Base-by-base conservation (phyloP, 2,113 vertebrate genomes). In the Oreotrochilus melanogaster region DNA sequence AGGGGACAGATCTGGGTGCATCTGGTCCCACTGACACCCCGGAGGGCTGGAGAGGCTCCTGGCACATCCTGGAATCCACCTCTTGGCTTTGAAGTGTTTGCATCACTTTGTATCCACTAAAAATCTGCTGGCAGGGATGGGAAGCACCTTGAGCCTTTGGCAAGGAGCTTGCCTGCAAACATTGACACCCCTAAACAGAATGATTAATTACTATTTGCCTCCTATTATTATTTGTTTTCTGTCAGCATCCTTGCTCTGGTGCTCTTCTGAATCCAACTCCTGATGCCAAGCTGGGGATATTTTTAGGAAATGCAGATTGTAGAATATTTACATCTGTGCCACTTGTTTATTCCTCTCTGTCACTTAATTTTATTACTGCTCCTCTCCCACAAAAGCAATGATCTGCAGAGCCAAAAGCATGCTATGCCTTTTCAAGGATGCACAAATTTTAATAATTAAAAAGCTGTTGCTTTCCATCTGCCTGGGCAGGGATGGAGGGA, bases 261-360 rank as follows among this genome's bases (percentile, higher is more conserved):
- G 65, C 75, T 86, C 82, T 65, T 78, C 54, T n/a, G 72, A 80
- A 76, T 89, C 72, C 61, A 78, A 37, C 42, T 66, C 88, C 78
- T 67, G 78, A 75, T 95, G 93, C 92, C 88, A 75, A 92, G 76
- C 66, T 11, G 8, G 94, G 47, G 90, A 93, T 95, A 95, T 96
- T 96, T 96, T 96, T 92, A 45, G 95, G 96, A 91, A 95, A 78
- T 89, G 85, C 73, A 82, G 92, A 89, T 94, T 96, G 95, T 96
- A 89, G 96, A 96, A 96, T 96, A 95, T 96, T 97, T 96, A 96
- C 96, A 96, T 96, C 96, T 97, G 96, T 94, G 94, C 82, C 80
- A 47, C 88, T 95, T 93, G 89, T 93, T 94, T 93, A 85, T 92
- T 87, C 93, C 92, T 95, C 84, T 89, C 82, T 76, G 82, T 39